Base-by-base conservation (phyloP, 1,140 invertebrate genomes). In the Drosophila pandora region DNA sequence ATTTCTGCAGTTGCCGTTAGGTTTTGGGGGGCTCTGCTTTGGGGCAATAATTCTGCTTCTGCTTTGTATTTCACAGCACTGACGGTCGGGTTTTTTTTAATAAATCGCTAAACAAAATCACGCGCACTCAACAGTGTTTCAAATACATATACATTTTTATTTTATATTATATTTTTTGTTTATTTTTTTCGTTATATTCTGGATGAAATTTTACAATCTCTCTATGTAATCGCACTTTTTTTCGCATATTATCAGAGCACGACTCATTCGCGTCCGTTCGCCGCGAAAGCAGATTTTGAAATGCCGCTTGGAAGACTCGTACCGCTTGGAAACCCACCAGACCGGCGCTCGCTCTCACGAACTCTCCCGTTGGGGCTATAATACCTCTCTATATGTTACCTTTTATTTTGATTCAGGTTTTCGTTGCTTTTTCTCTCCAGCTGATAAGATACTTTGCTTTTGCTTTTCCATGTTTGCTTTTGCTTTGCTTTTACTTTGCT, bases 21-120 rank as follows among this genome's bases (percentile, higher is more conserved):
- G 41, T 67, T 57, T 57, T 48, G 28, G 60, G 34, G 34, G 49
- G 34, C 58, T 47, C 22, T 67, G 53, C 69, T 45, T 63, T 56
- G 37, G 37, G 25, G 54, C 55, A 43, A 39, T 70, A 55, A 53
- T 55, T 71, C 57, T 53, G 12, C 58, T 55, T 71, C 57, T 53
- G 12, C 58, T 43, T 62, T 32, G 56, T 54, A 67, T 79, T 83
- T 79, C 76, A 74, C 69, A 71, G 49, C 76, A 84, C 80, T 77
- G 48, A 37, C 9, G 34, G 34, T 9, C 22, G 0, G 28, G 45
- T 8, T 17, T 9, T 17, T 17, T 17, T 17, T 13, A 43, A 43
- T 32, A n/a, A 32, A n/a, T 43, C 63, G 56, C 58, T 73, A 73
- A 76, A 76, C 70, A 76, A 76, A 69, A 61, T 77, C 70, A 79